Evolutionary conservation across 2,888 invertebrate genomes (phyloP).

Genomic region (Nomada fucata): DNA sequence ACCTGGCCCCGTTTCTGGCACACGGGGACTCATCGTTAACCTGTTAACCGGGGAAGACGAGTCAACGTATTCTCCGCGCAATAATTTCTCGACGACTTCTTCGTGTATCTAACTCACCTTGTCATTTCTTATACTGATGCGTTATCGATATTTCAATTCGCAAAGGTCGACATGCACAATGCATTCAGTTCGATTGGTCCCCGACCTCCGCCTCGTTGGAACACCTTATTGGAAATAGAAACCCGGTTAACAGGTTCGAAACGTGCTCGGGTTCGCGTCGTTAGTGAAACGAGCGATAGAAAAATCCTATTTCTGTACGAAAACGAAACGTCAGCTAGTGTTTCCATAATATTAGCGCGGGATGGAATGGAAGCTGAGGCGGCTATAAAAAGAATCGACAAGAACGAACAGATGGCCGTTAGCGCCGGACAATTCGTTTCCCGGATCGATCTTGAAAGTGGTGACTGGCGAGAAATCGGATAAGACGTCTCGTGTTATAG

Average conservation of each 20-base stretch:
- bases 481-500: slow-evolving; percentile 37
- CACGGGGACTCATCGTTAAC: neutral
- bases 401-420: slow-evolving; percentile 44
- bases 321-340: neutral
- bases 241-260: neutral
- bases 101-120: too few relatives aligned
- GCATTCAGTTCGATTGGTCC: too few relatives aligned
- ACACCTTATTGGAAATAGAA: too few relatives aligned
- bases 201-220: too few relatives aligned
- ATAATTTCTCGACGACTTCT: too few relatives aligned
- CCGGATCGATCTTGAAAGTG: slow-evolving; percentile 55
- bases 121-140: too few relatives aligned
- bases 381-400: slow-evolving; percentile 17
- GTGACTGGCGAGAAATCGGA: slow-evolving; percentile 47
- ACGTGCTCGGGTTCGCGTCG: neutral
- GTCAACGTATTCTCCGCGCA: too few relatives aligned
- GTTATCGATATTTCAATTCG: too few relatives aligned
- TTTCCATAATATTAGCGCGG: slow-evolving; percentile 28
- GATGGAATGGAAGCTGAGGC: slow-evolving; percentile 12
- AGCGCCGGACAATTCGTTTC: slow-evolving; percentile 55
- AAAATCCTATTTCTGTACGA: slow-evolving; percentile 26
- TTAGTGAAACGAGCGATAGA: neutral
- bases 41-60: too few relatives aligned
- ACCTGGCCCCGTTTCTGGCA: slow-evolving; percentile 19
- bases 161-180: too few relatives aligned